Conservation (phyloP, 2,797 vertebrate genomes). For the Vespertilio murinus region DNA sequence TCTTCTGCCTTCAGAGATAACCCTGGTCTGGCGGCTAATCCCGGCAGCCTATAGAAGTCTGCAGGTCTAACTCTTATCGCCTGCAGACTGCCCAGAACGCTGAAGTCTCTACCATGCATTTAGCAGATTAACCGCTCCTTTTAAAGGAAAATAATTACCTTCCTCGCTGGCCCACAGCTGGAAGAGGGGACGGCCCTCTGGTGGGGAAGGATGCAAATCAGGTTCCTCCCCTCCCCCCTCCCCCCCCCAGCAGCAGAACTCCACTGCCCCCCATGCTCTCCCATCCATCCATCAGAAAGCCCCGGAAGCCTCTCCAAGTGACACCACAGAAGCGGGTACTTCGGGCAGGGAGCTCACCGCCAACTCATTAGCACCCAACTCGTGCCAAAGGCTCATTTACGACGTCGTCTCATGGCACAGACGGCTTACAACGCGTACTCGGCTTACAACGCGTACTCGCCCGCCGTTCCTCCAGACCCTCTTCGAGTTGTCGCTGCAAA, state of each 20-base stretch:
- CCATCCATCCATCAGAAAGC: not conserved
- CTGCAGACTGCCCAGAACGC: not conserved
- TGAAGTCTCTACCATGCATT: conserved; percentile 14
- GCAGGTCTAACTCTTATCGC: not conserved
- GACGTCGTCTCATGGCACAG: conserved; percentile 60
- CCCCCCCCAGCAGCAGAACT: not conserved
- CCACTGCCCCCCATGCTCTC: not conserved
- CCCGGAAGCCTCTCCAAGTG: conserved; percentile 22
- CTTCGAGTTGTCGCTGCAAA: not conserved
- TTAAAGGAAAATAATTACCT: conserved; percentile 69
- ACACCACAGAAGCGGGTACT: conserved; percentile 48
- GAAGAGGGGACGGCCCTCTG: not conserved
- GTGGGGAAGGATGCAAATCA: conserved; percentile 61
- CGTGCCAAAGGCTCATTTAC: conserved; percentile 71
- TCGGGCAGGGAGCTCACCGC: conserved; percentile 58
- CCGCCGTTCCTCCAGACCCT: not conserved
- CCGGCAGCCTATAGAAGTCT: not conserved
- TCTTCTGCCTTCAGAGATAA: not conserved
- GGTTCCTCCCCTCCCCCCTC: not conserved
- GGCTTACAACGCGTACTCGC: conserved; percentile 48
- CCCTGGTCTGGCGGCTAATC: not conserved
- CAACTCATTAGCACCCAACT: conserved; percentile 62
- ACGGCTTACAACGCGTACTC: conserved; percentile 49
- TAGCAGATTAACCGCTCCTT: conserved; percentile 55
- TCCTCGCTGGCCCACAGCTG: not conserved